Evolutionary conservation across 2,888 invertebrate genomes (phyloP), one percentile per base, ranked within the genome.

Genomic region (Apoda limacodes): DNA sequence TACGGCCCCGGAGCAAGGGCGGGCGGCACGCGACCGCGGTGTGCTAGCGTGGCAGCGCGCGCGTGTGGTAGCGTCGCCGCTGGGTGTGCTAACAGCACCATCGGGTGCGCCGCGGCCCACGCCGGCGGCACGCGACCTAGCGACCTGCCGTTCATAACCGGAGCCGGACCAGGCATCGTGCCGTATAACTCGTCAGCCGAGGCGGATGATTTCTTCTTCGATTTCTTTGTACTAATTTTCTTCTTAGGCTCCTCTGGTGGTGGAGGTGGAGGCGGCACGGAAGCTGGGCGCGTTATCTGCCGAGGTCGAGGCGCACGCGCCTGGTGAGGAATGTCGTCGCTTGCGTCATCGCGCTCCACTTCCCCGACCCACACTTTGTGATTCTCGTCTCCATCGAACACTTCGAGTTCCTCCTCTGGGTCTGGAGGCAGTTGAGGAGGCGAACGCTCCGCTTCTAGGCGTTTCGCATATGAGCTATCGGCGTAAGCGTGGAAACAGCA

Each of bases 401-500:
- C 87, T 40, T 93, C 93, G 12, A 90, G 82, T 46, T 93, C 92
- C 46, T 93, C 93, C 35, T 89, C 88, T 15, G 46, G 43, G 50
- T 74, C 75, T 45, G 63, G 70, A 2, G 63, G 70, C 39, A 66
- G 48, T 44, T 67, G 71, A 11, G 69, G 52, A 10, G 78, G 76
- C 15, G 72, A 52, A 13, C 83, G 78, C 45, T 85, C 87, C 6
- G 85, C 85, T 57, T 89, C 88, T 48, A 92, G 81, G 44, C 92
- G 90, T 52, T 90, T 90, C 25, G 93, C 95, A 65, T 95, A 95
- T 44, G 93, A 94, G 49, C 93, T 94, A 68, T 97, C 97, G 1
- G 96, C 96, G 72, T 97, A 98, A 28, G 97, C 95, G 78, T 97
- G 97, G 76, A 98, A 98, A 76, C 96, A 97, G 72, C 96, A 96